phyloP scores from a whole-genome alignment of 2,113 vertebrate genomes.

The Apeltes quadracus region DNA sequence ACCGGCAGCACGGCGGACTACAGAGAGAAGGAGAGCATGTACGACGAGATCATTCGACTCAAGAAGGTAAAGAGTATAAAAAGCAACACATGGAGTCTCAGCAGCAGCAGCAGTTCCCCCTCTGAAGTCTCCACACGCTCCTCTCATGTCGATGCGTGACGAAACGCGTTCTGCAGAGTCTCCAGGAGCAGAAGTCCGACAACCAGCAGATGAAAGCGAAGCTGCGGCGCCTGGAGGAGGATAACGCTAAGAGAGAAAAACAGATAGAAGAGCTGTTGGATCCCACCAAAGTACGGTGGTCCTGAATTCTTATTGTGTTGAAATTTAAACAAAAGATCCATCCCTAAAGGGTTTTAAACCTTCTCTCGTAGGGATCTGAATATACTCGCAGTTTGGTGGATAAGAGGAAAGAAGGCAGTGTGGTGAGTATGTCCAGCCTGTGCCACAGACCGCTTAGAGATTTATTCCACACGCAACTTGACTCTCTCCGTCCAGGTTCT shows the following conservation, averaged over 20 bases:
- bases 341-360: background rate
- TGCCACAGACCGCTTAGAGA: background rate
- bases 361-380: constrained; percentile 81
- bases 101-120: too few relatives aligned
- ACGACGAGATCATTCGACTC: constrained; percentile 91
- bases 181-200: constrained; percentile 88
- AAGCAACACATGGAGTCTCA: too few relatives aligned
- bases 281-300: constrained; percentile 80
- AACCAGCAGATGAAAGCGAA: constrained; percentile 87
- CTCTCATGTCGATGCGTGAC: background rate
- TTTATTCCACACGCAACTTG: background rate
- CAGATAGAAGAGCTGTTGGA: constrained; percentile 93
- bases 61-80: constrained; percentile 97
- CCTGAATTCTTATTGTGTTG: background rate
- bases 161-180: constrained; percentile 73
- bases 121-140: background rate
- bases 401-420: constrained; percentile 81
- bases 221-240: constrained; percentile 89
- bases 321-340: background rate
- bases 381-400: constrained; percentile 85
- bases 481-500: constrained; percentile 80
- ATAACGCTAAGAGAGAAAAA: constrained; percentile 88
- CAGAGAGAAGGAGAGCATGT: constrained; percentile 94
- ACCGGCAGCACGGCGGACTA: constrained; percentile 75
- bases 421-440: constrained; percentile 78